Evolutionary conservation across 2,113 vertebrate species (phyloP).

Genomic region (Illadopsis cleaveri): DNA sequence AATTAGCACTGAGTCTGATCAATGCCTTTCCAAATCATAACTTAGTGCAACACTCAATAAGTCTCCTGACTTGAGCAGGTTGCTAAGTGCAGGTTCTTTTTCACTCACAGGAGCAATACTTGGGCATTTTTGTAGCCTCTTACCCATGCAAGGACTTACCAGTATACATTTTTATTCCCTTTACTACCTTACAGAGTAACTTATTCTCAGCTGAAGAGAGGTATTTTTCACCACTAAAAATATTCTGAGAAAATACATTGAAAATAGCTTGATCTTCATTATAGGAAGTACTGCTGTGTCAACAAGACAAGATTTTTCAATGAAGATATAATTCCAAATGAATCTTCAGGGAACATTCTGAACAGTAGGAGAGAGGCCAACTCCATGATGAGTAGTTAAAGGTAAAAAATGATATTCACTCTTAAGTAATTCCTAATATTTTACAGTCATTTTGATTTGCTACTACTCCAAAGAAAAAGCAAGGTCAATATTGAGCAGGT

Average conservation of each 20-base stretch:
- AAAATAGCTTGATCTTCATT: not conserved
- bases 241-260: not conserved
- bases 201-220: not conserved
- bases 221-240: not conserved
- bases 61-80: slow-evolving; percentile 1
- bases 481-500: not conserved
- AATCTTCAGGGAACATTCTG: not conserved
- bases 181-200: not conserved
- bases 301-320: not conserved
- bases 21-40: slow-evolving; percentile 49
- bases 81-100: slow-evolving; percentile 16
- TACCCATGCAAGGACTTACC: not conserved
- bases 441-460: not conserved
- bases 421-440: not conserved
- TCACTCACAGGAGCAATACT: not conserved
- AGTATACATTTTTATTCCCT: not conserved
- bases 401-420: not conserved
- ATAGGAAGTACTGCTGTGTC: not conserved
- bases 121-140: not conserved
- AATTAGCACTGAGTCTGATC: slow-evolving; percentile 55
- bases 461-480: not conserved
- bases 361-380: not conserved
- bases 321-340: not conserved
- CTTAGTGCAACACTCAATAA: slow-evolving; percentile 5
- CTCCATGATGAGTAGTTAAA: not conserved